Evolutionary conservation across 2,797 vertebrate genomes (phyloP), one percentile per base, ranked within the genome.

Genomic region (Crypturellus tataupa): DNA sequence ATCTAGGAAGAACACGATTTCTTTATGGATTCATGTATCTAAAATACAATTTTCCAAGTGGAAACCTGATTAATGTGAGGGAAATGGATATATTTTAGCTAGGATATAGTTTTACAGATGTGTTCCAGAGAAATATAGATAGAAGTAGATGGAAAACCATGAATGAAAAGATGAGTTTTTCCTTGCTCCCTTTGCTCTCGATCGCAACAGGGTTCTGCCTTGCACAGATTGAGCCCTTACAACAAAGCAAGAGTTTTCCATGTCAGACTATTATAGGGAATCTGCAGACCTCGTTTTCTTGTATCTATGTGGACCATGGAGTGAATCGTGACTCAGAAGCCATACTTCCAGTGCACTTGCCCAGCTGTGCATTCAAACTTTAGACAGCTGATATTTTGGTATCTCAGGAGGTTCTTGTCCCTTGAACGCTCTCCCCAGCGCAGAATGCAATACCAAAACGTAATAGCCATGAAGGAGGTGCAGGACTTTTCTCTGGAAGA

Each of bases 381-480:
- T 65, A 89, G 62, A 47, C 29, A 87, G 73, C 29, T 93, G 27
- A 1, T 67, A 31, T 90, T 94, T 90, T 90, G 51, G 80, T 80
- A 44, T 63, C 20, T 80, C 67, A 58, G 40, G n/a, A 87, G 51
- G 13, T 42, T 87, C 44, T 63, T 64, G 18, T 31, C 90, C 53
- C 42, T 77, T 81, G 59, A 58, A 81, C 7, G 24, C 6, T n/a
- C 20, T 94, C 12, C 49, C 58, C 64, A 35, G 19, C 18, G 46
- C 0, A 3, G 1, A 37, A 71, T 15, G 25, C n/a, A 40, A 31
- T 31, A 58, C 23, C 55, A 42, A 80, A 80, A 58, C 19, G 11
- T 65, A 27, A 75, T 39, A 42, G 20, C 69, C 19, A 47, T 0
- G 0, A 24, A 59, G 12, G 15, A 47, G 47, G 19, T 40, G 16